Evolutionary conservation across 2,113 vertebrate species (phyloP), one percentile per base, ranked within the genome.

Genomic region (Gambusia holbrooki): DNA sequence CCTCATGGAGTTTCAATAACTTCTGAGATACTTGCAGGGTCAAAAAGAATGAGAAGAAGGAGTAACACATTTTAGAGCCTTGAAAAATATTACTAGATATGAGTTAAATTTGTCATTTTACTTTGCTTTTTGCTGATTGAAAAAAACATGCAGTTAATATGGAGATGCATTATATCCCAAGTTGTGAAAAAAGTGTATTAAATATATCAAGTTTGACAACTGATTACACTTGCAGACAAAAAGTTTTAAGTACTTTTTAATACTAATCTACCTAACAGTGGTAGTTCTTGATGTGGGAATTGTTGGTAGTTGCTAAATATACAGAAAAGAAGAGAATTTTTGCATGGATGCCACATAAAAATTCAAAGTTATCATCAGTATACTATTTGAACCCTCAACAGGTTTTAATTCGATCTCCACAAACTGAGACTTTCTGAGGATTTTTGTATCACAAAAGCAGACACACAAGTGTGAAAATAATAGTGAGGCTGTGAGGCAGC

Each of bases 1-100:
- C 81, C 84, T 92, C 80, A 62, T 76, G 80, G 86, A 89, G 89
- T 93, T 90, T 87, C 75, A 81, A 75, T 89, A 91, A 93, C 89
- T 92, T 93, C 74, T 87, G 37, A 81, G 85, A 82, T 80, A 89
- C 79, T 92, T 91, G 71, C 84, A 88, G 77, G 74, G 74, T 76
- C 69, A 86, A 84, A 84, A 64, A 27, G 62, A 71, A 86, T 70
- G 71, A 87, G 78, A 70, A 54, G 71, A 81, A 71, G 70, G 65
- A 84, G 85, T 90, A 80, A 80, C 69, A 69, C 32, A 62, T 71
- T 42, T 30, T 42, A 35, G 37, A 62, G 66, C 61, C 58, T 28
- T 5, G 9, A 81, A 65, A 73, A 84, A 64, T 63, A 60, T 69
- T n/a, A 84, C 76, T 68, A 45, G 29, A n/a, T 61, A 76, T 58